These are phyloP conservation scores for Hippoglossus stenolepis DNA, from an alignment of 2,113 vertebrate genomes.

Conservation along the genomic window DNA sequence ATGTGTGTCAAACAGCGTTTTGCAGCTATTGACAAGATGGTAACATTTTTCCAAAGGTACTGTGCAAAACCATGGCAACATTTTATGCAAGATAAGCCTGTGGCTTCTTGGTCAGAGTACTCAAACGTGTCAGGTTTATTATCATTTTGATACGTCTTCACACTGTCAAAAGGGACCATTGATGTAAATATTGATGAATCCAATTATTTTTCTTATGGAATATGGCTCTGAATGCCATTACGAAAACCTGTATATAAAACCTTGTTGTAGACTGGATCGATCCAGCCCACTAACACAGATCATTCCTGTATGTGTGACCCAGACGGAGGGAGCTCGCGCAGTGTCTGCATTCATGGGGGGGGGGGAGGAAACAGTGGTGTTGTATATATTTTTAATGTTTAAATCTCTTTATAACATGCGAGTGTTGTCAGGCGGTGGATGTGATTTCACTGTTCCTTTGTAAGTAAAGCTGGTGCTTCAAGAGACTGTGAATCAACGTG, in stretches of 20 bases:
- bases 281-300: constrained; percentile 46
- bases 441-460: constrained; percentile 46
- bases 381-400: constrained; percentile 77
- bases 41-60: constrained; percentile 34
- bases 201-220: constrained; percentile 68
- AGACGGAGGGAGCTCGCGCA: constrained; percentile 23
- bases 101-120: constrained; percentile 48
- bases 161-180: constrained; percentile 64
- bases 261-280: constrained; percentile 45
- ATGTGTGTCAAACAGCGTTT: constrained; percentile 56
- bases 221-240: constrained; percentile 42
- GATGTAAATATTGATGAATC: constrained; percentile 59
- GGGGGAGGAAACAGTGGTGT: constrained; percentile 15
- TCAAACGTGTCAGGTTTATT: constrained; percentile 56
- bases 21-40: constrained; percentile 64
- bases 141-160: constrained; percentile 61
- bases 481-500: constrained; percentile 46
- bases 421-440: constrained; percentile 61
- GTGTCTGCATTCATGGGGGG: neutral
- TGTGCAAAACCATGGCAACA: constrained; percentile 59
- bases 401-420: constrained; percentile 67
- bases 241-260: constrained; percentile 48
- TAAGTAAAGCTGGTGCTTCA: constrained; percentile 39
- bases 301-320: constrained; percentile 44
- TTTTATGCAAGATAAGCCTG: constrained; percentile 71